Evolutionary conservation across 2,888 invertebrate species (phyloP).

Genomic region (Macrophya annulata): DNA sequence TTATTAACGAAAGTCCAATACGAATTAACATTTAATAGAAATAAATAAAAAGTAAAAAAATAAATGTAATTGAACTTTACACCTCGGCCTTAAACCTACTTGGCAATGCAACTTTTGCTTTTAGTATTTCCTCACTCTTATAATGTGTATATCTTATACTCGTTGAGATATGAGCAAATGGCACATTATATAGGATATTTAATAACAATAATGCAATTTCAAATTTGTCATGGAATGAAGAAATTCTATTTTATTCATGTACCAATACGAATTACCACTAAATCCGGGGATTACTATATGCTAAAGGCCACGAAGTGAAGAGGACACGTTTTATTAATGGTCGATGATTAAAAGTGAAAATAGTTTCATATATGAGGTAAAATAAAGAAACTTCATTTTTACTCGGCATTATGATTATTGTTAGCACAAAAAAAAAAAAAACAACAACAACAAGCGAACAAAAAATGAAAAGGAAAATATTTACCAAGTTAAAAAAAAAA

Average conservation of each 20-base stretch:
- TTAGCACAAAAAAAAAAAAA: not conserved
- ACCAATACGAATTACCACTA: not conserved
- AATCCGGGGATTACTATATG: not conserved
- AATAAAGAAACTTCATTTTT: not conserved
- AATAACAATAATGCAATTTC: not conserved
- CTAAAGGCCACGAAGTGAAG: not conserved
- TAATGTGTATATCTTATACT: not conserved
- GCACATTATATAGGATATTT: not conserved
- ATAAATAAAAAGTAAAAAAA: not conserved
- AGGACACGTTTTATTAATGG: not conserved
- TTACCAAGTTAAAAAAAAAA: not conserved
- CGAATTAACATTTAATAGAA: not conserved
- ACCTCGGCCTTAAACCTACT: not conserved
- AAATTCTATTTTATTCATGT: not conserved
- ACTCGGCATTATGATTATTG: not conserved
- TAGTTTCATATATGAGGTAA: not conserved
- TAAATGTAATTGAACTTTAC: not conserved
- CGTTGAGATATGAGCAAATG: conserved; percentile 4
- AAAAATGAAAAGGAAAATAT: not conserved
- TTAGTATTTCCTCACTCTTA: not conserved
- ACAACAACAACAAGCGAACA: too few relatives aligned
- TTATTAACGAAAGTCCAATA: not conserved
- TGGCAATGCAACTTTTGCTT: not conserved
- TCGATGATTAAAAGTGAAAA: not conserved
- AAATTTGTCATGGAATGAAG: not conserved